A percentile compares a stretch with the other conserved stretches of the same genome.
Evolutionary conservation across 2,113 vertebrate genomes (phyloP).

Genomic region (Dendrocopos noguchii): DNA sequence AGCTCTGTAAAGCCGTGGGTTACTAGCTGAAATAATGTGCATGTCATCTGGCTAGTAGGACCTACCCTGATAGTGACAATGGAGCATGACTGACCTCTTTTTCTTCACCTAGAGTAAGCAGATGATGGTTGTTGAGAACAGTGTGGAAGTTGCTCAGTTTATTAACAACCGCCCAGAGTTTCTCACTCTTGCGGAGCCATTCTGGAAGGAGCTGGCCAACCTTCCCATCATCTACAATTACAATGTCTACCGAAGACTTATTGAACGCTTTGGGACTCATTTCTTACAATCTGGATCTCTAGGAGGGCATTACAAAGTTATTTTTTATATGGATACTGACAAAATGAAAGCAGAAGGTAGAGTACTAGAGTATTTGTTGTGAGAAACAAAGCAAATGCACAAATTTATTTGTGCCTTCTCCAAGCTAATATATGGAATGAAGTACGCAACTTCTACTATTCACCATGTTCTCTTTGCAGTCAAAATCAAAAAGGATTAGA

Average conservation of each 20-base stretch:
- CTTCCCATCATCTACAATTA: slow-evolving; percentile 88
- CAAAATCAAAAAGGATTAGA: not conserved
- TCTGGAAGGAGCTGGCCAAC: slow-evolving; percentile 87
- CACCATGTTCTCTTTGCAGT: not conserved
- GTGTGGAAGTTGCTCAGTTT: slow-evolving; percentile 93
- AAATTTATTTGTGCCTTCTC: not conserved
- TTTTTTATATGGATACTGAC: slow-evolving; percentile 83
- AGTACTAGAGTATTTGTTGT: not conserved
- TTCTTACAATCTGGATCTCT: slow-evolving; percentile 90
- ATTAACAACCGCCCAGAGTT: slow-evolving; percentile 88
- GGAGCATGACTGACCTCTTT: not conserved
- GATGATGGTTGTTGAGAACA: slow-evolving; percentile 87
- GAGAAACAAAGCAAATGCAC: not conserved
- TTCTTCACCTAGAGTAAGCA: slow-evolving; percentile 77
- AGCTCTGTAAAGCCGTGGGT: not conserved
- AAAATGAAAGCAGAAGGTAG: slow-evolving; percentile 77
- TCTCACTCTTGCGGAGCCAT: slow-evolving; percentile 84
- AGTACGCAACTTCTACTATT: not conserved
- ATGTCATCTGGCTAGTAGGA: not conserved
- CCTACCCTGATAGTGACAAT: not conserved
- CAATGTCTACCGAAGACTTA: slow-evolving; percentile 78
- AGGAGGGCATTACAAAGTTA: slow-evolving; percentile 87
- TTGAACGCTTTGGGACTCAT: slow-evolving; percentile 89
- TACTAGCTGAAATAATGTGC: not conserved
- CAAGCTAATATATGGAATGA: not conserved